Evolutionary conservation across 2,888 invertebrate species (phyloP), one percentile per base, ranked within the genome.

Genomic region (Ditula angustiorana): DNA sequence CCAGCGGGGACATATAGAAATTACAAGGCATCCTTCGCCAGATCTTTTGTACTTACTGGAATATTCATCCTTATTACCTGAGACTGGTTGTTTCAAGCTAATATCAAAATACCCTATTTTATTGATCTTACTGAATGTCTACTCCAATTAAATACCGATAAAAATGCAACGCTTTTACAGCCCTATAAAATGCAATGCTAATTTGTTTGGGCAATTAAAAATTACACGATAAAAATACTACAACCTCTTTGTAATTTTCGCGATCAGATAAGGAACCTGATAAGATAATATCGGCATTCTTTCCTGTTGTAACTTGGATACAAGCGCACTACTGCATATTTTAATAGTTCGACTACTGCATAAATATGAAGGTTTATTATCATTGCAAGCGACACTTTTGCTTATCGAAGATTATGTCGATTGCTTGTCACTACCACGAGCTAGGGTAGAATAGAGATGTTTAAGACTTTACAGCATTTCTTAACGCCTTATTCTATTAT

Each of bases 291-390:
- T 64, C 68, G 61, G 67, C 79, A 82, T 79, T 77, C 74, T 78
- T 78, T 67, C 67, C 75, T 67, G 76, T 76, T 81, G 79, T 86
- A 81, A 83, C 79, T 72, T 71, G 78, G 82, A 81, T 80, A 82
- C 76, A 80, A 81, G 80, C 75, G 74, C 71, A 71, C 81, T 76
- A 81, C 85, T 81, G 81, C 75, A 68, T 68, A 77, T 85, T 53
- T 86, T 88, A 87, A 87, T 87, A 81, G 82, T 82, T 66, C 77
- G 52, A 75, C 71, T 59, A 59, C 60, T 71, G 68, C 71, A 84
- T 87, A 86, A 88, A 87, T 73, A 73, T 70, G 69, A 75, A 64
- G 74, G 81, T 88, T 89, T 89, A 90, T 87, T 86, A 85, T 85
- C 83, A 86, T 87, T 83, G 77, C 81, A 74, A 72, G 74, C 76